Evolutionary conservation across 2,113 vertebrate species (phyloP), one percentile per base, ranked within the genome.

Genomic region (Miniopterus natalensis): DNA sequence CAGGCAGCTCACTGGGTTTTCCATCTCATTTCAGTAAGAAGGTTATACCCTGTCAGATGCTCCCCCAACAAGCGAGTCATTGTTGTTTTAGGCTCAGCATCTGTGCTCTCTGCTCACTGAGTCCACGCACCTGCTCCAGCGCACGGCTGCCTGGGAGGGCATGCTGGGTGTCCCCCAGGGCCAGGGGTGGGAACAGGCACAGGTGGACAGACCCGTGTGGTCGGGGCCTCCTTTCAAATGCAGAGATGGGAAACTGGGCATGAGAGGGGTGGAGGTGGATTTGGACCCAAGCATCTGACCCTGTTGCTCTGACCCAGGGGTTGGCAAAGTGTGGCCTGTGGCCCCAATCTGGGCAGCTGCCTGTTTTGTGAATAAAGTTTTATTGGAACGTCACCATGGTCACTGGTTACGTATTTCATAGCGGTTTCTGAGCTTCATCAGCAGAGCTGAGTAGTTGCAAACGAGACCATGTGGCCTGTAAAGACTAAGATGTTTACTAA

Each of bases 1-100:
- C 8, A 10, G 89, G 42, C 3, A 10, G 51, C 51, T 83, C 85
- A 15, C 51, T 42, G 9, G 74, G 80, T 75, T 95, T 95, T 97
- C 94, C 96, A 87, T 75, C 65, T 88, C 92, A 21, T 68, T 23
- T 21, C 0, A 51, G 75, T 0, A 27, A 88, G 51, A 63, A 59
- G 79, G 29, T 47, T 31, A 20, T 8, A 17, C 53, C 90, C 68
- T 49, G 31, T 61, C 59, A 63, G 63, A n/a, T 0, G 15, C 8
- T 40, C 20, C 77, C 49, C 27, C 27, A 25, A 14, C 40, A 66
- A 57, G 59, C 3, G 4, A 20, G 31, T 29, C 66, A 23, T 65
- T 13, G 83, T 85, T 15, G 36, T 74, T 66, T 45, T 23, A 29
- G 68, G 59, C 66, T 49, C 5, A 12, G 63, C 31, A n/a, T 49